Evolutionary conservation across 2,888 invertebrate species (phyloP).

Genomic region (Rhabditoides inermis): DNA sequence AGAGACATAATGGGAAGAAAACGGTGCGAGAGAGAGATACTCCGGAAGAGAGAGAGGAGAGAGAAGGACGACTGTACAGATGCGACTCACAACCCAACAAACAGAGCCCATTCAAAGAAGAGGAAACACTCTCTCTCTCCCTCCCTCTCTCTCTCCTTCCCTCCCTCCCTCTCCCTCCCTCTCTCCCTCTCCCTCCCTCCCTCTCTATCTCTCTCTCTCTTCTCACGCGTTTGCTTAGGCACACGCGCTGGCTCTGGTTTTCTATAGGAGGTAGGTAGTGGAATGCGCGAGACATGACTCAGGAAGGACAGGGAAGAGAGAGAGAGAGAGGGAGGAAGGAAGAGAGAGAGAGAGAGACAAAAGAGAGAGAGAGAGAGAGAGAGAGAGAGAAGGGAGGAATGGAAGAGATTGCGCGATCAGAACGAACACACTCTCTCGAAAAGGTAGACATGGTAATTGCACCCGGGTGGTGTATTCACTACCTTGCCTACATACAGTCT

Average conservation of each 20-base stretch:
- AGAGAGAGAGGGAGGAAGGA: slow-evolving; percentile 13
- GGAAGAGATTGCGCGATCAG: slow-evolving; percentile 1
- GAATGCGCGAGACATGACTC: slow-evolving; percentile 3
- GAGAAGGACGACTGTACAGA: too few relatives aligned
- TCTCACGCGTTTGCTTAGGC: neutral
- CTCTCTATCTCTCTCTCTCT: neutral
- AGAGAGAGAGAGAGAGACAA: slow-evolving; percentile 4
- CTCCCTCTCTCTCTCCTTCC: neutral
- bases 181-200: slow-evolving; percentile 1
- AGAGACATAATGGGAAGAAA: neutral
- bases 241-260: neutral
- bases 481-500: neutral
- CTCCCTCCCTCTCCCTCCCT: neutral
- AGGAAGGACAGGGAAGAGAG: slow-evolving; percentile 2
- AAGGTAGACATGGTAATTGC: too few relatives aligned
- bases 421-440: neutral
- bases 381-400: slow-evolving; percentile 2
- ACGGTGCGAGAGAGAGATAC: neutral
- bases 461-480: too few relatives aligned
- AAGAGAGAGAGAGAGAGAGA: slow-evolving; percentile 2
- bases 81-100: too few relatives aligned
- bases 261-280: slow-evolving; percentile 3
- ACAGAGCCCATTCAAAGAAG: neutral
- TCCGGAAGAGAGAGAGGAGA: neutral
- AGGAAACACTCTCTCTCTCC: neutral